Conservation (phyloP, 2,113 vertebrate genomes). For the Mandrillus leucophaeus region DNA sequence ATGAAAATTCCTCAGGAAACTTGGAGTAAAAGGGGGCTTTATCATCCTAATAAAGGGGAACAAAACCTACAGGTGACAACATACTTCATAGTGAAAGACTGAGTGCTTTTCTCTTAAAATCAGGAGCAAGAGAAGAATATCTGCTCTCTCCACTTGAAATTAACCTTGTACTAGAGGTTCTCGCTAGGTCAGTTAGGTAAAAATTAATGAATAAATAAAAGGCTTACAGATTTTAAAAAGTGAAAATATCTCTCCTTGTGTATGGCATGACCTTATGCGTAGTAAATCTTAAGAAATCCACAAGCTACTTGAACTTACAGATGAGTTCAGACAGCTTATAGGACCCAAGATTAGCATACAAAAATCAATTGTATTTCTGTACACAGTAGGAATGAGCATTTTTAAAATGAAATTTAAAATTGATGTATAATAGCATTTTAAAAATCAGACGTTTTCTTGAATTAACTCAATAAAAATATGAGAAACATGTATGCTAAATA, state of each 20-base stretch:
- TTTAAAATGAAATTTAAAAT: neutral
- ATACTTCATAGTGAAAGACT: neutral
- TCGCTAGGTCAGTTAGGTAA: neutral
- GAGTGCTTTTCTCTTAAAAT: neutral
- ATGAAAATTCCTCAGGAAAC: neutral
- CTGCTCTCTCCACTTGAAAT: neutral
- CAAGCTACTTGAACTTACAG: neutral
- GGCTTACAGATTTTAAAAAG: neutral
- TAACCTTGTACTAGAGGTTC: neutral
- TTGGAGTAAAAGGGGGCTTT: neutral
- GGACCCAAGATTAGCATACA: neutral
- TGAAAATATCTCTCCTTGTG: neutral
- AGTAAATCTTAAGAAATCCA: neutral
- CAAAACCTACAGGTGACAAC: neutral
- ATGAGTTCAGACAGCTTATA: neutral
- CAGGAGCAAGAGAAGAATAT: neutral
- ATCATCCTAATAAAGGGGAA: neutral
- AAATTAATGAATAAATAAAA: neutral
- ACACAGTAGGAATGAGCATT: neutral
- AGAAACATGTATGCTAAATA: neutral
- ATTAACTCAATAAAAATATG: neutral
- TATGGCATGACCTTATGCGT: neutral
- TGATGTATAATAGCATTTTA: neutral
- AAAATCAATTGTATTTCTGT: neutral
- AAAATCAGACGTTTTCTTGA: neutral